A percentile compares a stretch with the other conserved stretches of the same genome.
Conservation (phyloP, 2,797 vertebrate species). For the Urosaurus nigricauda region DNA sequence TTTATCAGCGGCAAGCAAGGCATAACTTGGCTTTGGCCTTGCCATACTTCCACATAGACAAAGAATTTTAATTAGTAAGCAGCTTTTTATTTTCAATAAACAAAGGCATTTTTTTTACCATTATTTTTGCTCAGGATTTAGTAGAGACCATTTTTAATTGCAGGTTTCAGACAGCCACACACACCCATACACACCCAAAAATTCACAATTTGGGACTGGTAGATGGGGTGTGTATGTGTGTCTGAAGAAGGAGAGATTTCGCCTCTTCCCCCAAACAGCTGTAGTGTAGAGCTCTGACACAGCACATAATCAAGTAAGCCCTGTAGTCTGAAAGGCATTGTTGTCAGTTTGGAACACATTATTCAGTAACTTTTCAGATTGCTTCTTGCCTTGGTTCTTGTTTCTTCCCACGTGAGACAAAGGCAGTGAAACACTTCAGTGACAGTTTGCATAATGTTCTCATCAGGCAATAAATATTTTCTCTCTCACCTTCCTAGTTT, state of each 20-base stretch:
- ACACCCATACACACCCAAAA: neutral
- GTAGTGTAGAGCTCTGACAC: neutral
- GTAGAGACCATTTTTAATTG: rapidly evolving
- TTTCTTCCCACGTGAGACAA: neutral
- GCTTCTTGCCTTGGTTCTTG: neutral
- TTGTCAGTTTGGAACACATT: neutral
- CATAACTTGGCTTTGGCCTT: constrained; percentile 35
- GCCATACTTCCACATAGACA: neutral
- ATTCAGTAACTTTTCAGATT: neutral
- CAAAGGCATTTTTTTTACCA: constrained; percentile 15
- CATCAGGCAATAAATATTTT: neutral
- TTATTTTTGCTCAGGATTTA: constrained; percentile 1
- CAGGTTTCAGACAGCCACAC: constrained; percentile 2
- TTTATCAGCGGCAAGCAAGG: constrained; percentile 44
- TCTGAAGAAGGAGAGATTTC: neutral
- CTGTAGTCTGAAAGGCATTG: neutral
- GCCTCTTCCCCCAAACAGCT: neutral
- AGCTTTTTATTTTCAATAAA: constrained; percentile 55
- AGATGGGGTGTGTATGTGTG: too few species aligned
- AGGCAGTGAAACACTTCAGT: neutral
- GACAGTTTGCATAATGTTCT: neutral
- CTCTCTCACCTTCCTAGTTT: neutral
- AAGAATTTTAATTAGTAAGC: neutral
- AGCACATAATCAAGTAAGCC: neutral
- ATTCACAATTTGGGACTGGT: neutral